Evolutionary conservation across 2,888 invertebrate genomes (phyloP).

Genomic region (Diloba caeruleocephala): DNA sequence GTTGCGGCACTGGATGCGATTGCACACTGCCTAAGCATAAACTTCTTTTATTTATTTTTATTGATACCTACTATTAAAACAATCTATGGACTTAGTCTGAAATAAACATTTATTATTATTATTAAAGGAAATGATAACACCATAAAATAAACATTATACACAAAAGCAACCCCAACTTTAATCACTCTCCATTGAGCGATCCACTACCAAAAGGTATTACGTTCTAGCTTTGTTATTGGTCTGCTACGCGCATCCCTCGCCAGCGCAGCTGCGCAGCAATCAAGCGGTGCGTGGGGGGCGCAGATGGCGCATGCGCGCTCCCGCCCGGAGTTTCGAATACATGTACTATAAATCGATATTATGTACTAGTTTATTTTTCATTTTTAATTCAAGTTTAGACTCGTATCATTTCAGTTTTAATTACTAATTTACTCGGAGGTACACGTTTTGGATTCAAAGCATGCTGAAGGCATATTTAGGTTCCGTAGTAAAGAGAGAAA

Average conservation of each 20-base stretch:
- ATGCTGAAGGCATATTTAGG: too few species aligned
- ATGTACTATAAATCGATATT: conserved; percentile 74
- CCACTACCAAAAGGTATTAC: conserved; percentile 35
- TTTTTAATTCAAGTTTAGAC: conserved; percentile 19
- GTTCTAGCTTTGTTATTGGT: conserved; percentile 53
- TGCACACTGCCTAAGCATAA: too few species aligned
- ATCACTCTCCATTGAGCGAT: conserved; percentile 42
- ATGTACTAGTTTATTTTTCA: conserved; percentile 50
- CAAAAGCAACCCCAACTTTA: conserved; percentile 52
- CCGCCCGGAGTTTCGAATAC: conserved; percentile 62
- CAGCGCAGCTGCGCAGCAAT: conserved; percentile 81
- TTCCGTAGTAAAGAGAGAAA: too few species aligned
- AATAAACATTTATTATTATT: too few species aligned
- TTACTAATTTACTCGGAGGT: too few species aligned
- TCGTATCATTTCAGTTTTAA: too few species aligned
- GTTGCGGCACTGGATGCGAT: too few species aligned
- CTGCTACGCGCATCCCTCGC: conserved; percentile 63
- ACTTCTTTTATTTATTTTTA: too few species aligned
- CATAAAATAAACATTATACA: conserved; percentile 47
- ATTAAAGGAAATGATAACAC: conserved; percentile 53
- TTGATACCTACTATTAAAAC: too few species aligned
- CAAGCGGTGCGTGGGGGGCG: conserved; percentile 84
- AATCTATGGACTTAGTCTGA: too few species aligned
- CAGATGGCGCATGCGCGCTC: conserved; percentile 78
- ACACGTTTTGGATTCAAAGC: too few species aligned